Base-by-base conservation (phyloP, 2,113 vertebrate genomes). In the Osmerus mordax region DNA sequence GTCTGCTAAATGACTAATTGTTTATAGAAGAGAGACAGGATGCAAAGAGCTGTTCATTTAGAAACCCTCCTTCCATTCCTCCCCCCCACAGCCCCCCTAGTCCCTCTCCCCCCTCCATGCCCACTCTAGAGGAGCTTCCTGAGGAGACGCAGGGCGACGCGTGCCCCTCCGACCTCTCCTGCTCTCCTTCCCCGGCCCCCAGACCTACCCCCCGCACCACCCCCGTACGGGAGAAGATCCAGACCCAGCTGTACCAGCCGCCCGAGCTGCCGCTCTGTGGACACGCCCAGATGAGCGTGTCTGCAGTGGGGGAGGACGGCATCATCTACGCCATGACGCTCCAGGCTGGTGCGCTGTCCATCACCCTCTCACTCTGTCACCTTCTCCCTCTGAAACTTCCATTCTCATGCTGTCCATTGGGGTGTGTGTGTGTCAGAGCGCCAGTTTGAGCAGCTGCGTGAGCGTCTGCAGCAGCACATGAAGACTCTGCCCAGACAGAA, bases 401-500 rank as follows among this genome's bases (percentile, higher is more conserved):
- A 3, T 14, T 19, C 0, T 47, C 41, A 47, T 47, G 41, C 41
- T 47, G 41, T 47, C 41, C 65, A n/a, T 13, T 15, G 2, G 0
- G 6, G 32, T 55, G 1, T 58, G 58, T 71, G 25, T 61, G 15
- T 72, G 5, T 66, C 84, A 99, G 96, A 92, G 81, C 68, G 32
- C 32, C 87, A 90, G 55, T 87, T 95, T 52, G 83, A 83, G 59
- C 87, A 88, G 70, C 81, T 99, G 68, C 92, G 87, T 85, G 68
- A 81, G 74, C 88, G 90, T 71, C 94, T 98, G 73, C 94, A 96
- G 51, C 90, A 84, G 77, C 87, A 87, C 28, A 92, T 98, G 75
- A 95, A 89, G 84, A 90, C 91, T 0, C 85, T 95, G 66, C 95
- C 94, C 65, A 90, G 89, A 73, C 87, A 92, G 82, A 93, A 94